A percentile compares a stretch with the other conserved stretches of the same genome.
Conservation (phyloP, 1,140 invertebrate species). For the Cydia pomonella region DNA sequence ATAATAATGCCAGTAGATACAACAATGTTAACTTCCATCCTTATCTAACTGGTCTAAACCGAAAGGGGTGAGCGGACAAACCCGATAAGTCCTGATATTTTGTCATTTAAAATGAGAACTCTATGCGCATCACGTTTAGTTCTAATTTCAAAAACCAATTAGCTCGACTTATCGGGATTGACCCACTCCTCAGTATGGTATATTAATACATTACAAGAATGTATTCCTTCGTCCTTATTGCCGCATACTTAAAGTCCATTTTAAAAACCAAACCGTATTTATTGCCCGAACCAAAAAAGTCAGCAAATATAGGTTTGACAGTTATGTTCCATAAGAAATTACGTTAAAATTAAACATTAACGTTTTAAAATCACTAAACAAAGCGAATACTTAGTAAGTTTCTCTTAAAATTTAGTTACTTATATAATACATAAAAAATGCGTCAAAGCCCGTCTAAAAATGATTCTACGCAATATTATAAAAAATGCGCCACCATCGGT, state of each 20-base stretch:
- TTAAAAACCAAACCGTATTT: neutral
- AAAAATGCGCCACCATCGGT: constrained; percentile 67
- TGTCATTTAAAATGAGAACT: too few relatives aligned
- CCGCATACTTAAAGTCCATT: neutral
- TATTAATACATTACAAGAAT: neutral
- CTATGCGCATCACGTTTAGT: too few relatives aligned
- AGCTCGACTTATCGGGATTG: too few relatives aligned
- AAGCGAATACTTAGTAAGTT: constrained; percentile 26
- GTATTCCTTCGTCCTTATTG: neutral
- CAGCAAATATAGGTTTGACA: neutral
- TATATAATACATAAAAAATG: constrained; percentile 55
- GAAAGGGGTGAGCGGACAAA: too few relatives aligned
- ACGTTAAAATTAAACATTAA: constrained; percentile 20
- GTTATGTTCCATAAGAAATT: constrained; percentile 7
- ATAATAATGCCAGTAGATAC: constrained; percentile 10
- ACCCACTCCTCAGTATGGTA: too few relatives aligned
- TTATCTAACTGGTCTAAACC: neutral
- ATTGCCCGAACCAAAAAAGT: neutral
- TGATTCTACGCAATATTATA: constrained; percentile 48
- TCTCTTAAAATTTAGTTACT: constrained; percentile 25
- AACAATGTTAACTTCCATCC: neutral
- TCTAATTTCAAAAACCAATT: too few relatives aligned
- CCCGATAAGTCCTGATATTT: too few relatives aligned
- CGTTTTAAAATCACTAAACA: constrained; percentile 23
- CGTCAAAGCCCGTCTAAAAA: constrained; percentile 54